phyloP scores from a whole-genome alignment of 1,140 invertebrate species.

The Dinothrombium tinctorium region DNA sequence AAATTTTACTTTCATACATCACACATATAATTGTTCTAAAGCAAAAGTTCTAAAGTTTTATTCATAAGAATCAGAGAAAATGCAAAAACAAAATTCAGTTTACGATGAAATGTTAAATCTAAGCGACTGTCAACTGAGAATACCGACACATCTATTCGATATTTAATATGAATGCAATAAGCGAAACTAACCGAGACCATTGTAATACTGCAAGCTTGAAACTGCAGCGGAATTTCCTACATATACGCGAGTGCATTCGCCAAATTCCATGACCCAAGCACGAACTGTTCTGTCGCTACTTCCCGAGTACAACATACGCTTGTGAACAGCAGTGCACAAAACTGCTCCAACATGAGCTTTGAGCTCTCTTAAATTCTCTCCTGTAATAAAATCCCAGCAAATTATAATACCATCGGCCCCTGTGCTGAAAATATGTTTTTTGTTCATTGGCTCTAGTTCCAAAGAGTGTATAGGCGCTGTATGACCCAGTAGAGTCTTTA shows the following conservation, averaged over 20 bases:
- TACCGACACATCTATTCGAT: constrained; percentile 26
- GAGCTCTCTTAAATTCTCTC: constrained; percentile 21
- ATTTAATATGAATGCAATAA: constrained; percentile 4
- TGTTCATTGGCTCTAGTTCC: constrained; percentile 21
- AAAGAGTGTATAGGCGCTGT: constrained; percentile 26
- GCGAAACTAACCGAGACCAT: constrained; percentile 26
- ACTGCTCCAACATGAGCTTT: constrained; percentile 27
- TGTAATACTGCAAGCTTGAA: constrained; percentile 23
- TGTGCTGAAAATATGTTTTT: constrained; percentile 25
- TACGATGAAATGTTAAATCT: not conserved
- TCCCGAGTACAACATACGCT: constrained; percentile 29
- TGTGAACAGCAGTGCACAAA: constrained; percentile 27
- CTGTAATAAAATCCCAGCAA: constrained; percentile 26
- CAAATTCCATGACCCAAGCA: constrained; percentile 31
- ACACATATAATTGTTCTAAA: too few species aligned
- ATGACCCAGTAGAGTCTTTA: constrained; percentile 21
- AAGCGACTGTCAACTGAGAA: constrained; percentile 19
- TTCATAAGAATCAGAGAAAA: not conserved
- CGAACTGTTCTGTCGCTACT: constrained; percentile 27
- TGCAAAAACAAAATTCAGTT: not conserved
- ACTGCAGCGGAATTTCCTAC: constrained; percentile 27
- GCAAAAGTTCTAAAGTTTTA: too few species aligned
- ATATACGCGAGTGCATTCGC: constrained; percentile 28
- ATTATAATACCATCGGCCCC: constrained; percentile 25
- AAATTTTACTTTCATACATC: too few species aligned